Evolutionary conservation across 1,140 invertebrate species (phyloP), one percentile per base, ranked within the genome.

Genomic region (Diorhabda carinulata): DNA sequence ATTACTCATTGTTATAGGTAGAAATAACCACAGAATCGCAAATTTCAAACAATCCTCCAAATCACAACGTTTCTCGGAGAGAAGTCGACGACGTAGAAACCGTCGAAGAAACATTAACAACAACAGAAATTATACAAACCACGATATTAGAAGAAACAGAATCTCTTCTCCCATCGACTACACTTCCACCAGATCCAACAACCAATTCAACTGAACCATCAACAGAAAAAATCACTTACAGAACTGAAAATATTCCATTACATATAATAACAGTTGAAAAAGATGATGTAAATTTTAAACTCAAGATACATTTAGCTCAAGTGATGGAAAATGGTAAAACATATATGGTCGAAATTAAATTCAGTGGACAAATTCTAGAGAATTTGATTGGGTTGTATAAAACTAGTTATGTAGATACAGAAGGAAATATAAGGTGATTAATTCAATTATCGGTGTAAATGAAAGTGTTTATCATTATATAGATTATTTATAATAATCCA

Each of bases 311-410:
- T 7, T 58, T 76, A 57, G 57, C 62, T 40, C 69, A 76, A 41
- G 47, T 57, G 9, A 60, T 78, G 25, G 61, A 69, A 67, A 47
- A 61, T 43, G 74, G 66, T 2, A 56, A 69, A 43, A 74, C 72
- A 47, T 79, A 79, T 57, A 75, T 71, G 2, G 60, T 79, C 8
- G 69, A 74, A 62, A 74, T 78, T n/a, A 69, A 75, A 68, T 76
- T 78, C 66, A 67, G 73, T 43, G 77, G 78, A 25, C 74, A 76
- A 52, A 78, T 79, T 58, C 68, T 70, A 2, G 72, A 78, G 57
- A 78, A 77, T 68, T 69, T 79, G 57, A 67, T 74, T 42, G 78
- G 78, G 43, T 73, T 79, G 43, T 78, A 79, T 66, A 70, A 70
- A 69, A 78, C 77, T 7, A 77, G 71, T 68, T 79, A 79, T 57